These are phyloP conservation scores for Strongylocentrotus purpuratus DNA, from an alignment of 35 echinoderm and acorn worm species.

Conservation along the genomic window DNA sequence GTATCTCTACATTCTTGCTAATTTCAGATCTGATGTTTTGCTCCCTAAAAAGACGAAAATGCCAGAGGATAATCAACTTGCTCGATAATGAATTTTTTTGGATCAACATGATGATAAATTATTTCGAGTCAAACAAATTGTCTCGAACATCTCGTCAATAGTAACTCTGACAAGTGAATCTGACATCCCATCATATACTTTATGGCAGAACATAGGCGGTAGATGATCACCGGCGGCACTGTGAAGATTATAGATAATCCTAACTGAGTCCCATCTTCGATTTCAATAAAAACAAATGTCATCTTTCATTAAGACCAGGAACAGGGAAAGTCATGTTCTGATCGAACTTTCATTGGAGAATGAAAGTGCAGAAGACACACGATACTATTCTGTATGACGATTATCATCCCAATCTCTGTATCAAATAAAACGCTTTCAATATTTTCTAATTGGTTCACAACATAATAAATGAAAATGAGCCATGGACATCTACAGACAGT, in stretches of 20 bases:
- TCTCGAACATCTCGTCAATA: too few species aligned
- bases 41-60: too few species aligned
- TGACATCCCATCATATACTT: neutral
- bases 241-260: neutral
- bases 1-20: too few species aligned
- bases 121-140: too few species aligned
- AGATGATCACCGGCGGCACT: neutral
- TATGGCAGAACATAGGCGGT: neutral
- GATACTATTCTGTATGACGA: neutral
- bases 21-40: too few species aligned
- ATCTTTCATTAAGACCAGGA: neutral
- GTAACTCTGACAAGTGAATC: neutral
- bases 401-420: neutral
- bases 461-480: neutral
- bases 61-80: too few species aligned
- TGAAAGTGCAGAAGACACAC: neutral
- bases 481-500: too few species aligned
- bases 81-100: too few species aligned
- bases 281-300: constrained; percentile 19
- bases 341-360: neutral
- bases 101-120: too few species aligned
- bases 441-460: neutral
- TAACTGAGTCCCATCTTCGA: neutral
- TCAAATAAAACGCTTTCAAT: neutral
- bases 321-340: neutral